Base-by-base conservation (phyloP, 2,113 vertebrate genomes). In the Speoplatyrhinus poulsoni region DNA sequence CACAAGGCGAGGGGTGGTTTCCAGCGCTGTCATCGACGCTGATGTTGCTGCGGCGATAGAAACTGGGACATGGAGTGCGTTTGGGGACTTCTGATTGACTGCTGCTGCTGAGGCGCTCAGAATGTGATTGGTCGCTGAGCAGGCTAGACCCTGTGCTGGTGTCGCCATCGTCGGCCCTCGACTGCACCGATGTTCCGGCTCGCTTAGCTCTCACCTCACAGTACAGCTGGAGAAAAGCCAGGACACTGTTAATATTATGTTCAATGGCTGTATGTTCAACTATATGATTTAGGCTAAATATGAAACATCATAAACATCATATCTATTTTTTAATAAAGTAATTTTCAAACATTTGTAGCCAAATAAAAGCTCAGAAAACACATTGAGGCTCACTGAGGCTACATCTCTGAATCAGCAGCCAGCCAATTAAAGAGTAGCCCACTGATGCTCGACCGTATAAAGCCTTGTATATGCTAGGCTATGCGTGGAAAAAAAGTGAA, bases 181-280 rank as follows among this genome's bases (percentile, higher is more conserved):
- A 88, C 80, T 54, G 81, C 89, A 12, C 78, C 65, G 87, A 60
- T 90, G 90, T 67, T 88, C 80, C 90, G 66, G 94, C 92, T 70
- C 93, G 92, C 77, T 94, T 94, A 83, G 93, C 80, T 87, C 93
- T 96, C 80, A 98, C 96, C 85, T 98, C 96, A 83, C 93, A 93
- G 84, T 96, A 97, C 85, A 99, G 92, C 97, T 99, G 82, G 81
- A 85, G 66, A 68, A 16, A 52, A 46, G 6, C 73, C 62, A 61
- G 54, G 16, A 3, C 16, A 77, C 66, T 1, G 46, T 6, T 61
- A 33, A 61, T 53, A 60, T 50, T 4, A 9, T 59, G 3, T 8
- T 19, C 11, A 13, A 26, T 57, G 15, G 55, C 9, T 19, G 6
- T 19, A 12, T 26, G 8, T 26, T 26, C 19, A 26, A 26, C 19